Percentiles rank a stretch among this genome's conserved stretches.
Evolutionary conservation across 2,888 invertebrate genomes (phyloP).

Genomic region (Meiosimyza platycephala): DNA sequence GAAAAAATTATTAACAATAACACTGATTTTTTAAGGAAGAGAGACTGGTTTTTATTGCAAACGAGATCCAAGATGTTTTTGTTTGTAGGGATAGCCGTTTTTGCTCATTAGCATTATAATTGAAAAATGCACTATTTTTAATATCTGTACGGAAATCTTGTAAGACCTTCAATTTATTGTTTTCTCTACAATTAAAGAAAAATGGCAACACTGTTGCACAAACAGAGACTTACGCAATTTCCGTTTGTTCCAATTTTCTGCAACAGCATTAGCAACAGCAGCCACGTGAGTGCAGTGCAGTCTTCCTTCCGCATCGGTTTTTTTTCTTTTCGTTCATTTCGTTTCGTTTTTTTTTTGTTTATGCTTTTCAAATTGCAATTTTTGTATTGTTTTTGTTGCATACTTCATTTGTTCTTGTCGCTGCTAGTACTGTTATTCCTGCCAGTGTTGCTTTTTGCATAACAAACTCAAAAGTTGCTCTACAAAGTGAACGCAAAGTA

Average conservation of each 20-base stretch:
- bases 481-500: slow-evolving; percentile 17
- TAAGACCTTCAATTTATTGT: too few relatives aligned
- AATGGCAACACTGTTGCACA: neutral
- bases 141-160: too few relatives aligned
- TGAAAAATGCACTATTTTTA: too few relatives aligned
- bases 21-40: too few relatives aligned
- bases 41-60: too few relatives aligned
- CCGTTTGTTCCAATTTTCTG: slow-evolving; percentile 11
- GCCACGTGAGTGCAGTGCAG: slow-evolving; percentile 30
- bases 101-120: too few relatives aligned
- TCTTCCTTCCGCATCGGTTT: slow-evolving; percentile 30
- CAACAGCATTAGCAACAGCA: neutral
- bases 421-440: neutral
- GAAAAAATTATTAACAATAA: too few relatives aligned
- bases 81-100: too few relatives aligned
- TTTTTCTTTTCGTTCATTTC: slow-evolving; percentile 3
- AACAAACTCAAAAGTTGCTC: neutral
- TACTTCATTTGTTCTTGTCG: neutral
- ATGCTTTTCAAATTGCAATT: slow-evolving; percentile 4
- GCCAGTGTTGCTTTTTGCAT: neutral
- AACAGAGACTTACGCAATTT: neutral
- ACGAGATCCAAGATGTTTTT: too few relatives aligned
- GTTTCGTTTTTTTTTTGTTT: neutral
- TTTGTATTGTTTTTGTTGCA: neutral
- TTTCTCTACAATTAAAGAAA: too few relatives aligned